Evolutionary conservation across 2,888 invertebrate genomes (phyloP), one percentile per base, ranked within the genome.

Genomic region (Tenthredo scrophulariae): DNA sequence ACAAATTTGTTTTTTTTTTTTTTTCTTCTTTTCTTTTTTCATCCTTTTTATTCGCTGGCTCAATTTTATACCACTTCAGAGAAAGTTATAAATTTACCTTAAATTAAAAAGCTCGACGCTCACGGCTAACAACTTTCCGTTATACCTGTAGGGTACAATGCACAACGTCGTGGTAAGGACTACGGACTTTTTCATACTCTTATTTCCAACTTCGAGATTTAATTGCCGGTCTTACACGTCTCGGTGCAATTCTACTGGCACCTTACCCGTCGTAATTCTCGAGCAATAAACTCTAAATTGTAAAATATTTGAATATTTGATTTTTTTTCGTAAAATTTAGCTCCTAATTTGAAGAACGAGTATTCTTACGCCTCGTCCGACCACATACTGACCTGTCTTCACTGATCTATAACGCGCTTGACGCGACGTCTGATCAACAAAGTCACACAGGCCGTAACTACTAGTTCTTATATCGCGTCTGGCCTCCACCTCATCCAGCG

Each of bases 351-450:
- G 10, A 26, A 74, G n/a, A 40, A 74, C 13, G 22, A 43, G 2
- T 10, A 18, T 43, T 22, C 13, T 2, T 15, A 26, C n/a, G 40
- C 9, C 4, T 43, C n/a, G 72, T 40, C 72, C 43, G 72, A 74
- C 43, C 72, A 43, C 37, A 74, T 74, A 43, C 72, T 40, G 72
- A n/a, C 43, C 40, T 22, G 43, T 43, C 72, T n/a, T 43, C 72
- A 74, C 72, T 74, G n/a, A 22, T 74, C n/a, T 43, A 2, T 10
- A 43, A 43, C n/a, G 26, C 22, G 13, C 33, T 67, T 33, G 72
- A 15, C 43, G 72, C 72, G 10, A 43, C 22, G 72, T 74, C 72
- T 74, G 72, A 74, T 74, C 43, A 43, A 13, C 40, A 22, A 33
- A 15, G 10, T 43, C n/a, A 22, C 4, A 74, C 5, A 33, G 33